A percentile compares a stretch with the other conserved stretches of the same genome.
These are phyloP conservation scores for Nycticryphes semicollaris DNA, from an alignment of 2,113 vertebrate species.

Conservation along the genomic window DNA sequence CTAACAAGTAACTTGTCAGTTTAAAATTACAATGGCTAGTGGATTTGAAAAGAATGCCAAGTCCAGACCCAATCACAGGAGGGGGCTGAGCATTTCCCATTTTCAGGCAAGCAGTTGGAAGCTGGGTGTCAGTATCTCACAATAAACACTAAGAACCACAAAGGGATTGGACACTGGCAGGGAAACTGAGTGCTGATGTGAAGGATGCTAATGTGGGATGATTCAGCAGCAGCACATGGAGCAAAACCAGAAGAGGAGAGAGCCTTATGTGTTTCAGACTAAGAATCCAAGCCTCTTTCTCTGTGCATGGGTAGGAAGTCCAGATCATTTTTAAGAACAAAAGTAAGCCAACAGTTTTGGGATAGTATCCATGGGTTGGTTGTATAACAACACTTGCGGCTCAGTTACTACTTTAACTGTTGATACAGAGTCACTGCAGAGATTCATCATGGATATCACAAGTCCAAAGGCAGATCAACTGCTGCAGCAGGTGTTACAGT, in stretches of 20 bases:
- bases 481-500: neutral
- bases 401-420: no score
- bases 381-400: neutral
- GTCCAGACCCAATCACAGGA: neutral
- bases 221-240: neutral
- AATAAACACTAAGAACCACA: neutral
- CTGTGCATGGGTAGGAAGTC: neutral
- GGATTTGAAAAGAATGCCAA: neutral
- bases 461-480: neutral
- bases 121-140: neutral
- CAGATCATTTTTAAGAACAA: neutral
- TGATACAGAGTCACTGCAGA: no score
- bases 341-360: neutral
- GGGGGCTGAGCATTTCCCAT: neutral
- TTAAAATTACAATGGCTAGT: neutral
- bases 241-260: neutral
- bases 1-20: neutral
- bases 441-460: neutral
- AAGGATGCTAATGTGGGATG: neutral
- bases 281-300: neutral
- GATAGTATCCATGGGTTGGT: neutral
- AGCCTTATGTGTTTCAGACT: neutral
- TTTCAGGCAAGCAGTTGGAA: neutral
- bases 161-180: neutral
- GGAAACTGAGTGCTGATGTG: neutral